Evolutionary conservation across 1,140 invertebrate genomes (phyloP), one percentile per base, ranked within the genome.

Genomic region (Drosophila ercepeae): DNA sequence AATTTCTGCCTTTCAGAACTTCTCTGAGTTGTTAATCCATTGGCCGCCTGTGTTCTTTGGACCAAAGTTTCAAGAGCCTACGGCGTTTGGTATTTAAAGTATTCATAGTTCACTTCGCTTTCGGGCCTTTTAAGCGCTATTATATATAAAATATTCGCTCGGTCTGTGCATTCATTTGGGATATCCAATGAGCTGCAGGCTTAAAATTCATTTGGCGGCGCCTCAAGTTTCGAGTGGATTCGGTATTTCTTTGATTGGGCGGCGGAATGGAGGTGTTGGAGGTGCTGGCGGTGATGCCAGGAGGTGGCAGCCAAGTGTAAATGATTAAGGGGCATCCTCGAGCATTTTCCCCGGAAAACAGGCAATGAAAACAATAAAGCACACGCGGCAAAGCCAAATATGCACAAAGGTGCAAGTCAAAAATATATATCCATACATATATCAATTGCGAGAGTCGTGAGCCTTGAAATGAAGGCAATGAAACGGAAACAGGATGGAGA

Each of bases 181-280:
- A 61, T 34, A 32, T 36, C 29, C 21, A 57, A 63, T 42, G 60
- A 73, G 75, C 65, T 75, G 60, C 68, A 45, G 63, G 57, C 78
- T 55, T 77, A 48, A 74, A 83, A 83, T 55, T 82, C 69, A 75
- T 81, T 81, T 57, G 65, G 42, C 21, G 64, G 42, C 36, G 51
- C 55, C 45, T 50, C 58, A 55, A 79, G 64, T 83, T 83, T 83
- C 59, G 21, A 78, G 78, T 76, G 61, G 73, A 39, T 39, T 27
- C 14, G 8, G 27, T 16, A 25, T 61, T 45, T 19, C 54, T 45
- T 67, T 50, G 57, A 50, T 51, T 50, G 25, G 21, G 45, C 13
- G 23, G 25, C 7, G 46, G 29, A n/a, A 11, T 11, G 29, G 29
- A 11, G 57, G n/a, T 27, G 23, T 51, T 27, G 53, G 19, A 25